phyloP scores from a whole-genome alignment of 1,140 invertebrate species.

The Brachionus asplanchnoidis region DNA sequence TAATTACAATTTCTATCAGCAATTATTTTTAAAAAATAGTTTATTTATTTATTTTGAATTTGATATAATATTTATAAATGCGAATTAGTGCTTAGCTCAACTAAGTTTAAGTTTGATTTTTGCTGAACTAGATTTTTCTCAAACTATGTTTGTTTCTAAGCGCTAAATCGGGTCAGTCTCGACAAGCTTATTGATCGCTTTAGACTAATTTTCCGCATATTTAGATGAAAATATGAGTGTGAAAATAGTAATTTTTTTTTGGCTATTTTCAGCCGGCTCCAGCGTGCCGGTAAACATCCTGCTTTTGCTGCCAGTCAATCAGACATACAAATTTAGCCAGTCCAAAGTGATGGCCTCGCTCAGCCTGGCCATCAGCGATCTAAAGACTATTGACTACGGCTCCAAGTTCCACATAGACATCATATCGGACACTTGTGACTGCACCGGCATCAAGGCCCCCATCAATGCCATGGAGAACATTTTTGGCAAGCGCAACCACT shows the following conservation, averaged over 20 bases:
- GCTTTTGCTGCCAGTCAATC: not conserved
- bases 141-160: not conserved
- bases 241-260: not conserved
- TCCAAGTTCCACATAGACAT: constrained; percentile 4
- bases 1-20: not conserved
- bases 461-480: constrained; percentile 40
- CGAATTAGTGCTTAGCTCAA: not conserved
- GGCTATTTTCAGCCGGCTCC: not conserved
- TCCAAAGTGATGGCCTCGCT: constrained; percentile 24
- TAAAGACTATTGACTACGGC: not conserved
- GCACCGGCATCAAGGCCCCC: constrained; percentile 32
- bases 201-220: not conserved
- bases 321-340: constrained; percentile 17
- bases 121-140: not conserved
- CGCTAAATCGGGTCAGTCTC: not conserved
- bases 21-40: not conserved
- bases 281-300: constrained; percentile 28
- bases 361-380: constrained; percentile 11
- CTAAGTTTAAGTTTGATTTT: not conserved
- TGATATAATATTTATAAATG: not conserved
- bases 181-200: not conserved
- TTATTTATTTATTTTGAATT: not conserved
- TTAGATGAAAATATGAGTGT: constrained; percentile 11
- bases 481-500: constrained; percentile 34
- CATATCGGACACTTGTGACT: constrained; percentile 28